These are phyloP conservation scores for Plemyria rubiginata DNA, from an alignment of 2,888 invertebrate species.

Conservation along the genomic window DNA sequence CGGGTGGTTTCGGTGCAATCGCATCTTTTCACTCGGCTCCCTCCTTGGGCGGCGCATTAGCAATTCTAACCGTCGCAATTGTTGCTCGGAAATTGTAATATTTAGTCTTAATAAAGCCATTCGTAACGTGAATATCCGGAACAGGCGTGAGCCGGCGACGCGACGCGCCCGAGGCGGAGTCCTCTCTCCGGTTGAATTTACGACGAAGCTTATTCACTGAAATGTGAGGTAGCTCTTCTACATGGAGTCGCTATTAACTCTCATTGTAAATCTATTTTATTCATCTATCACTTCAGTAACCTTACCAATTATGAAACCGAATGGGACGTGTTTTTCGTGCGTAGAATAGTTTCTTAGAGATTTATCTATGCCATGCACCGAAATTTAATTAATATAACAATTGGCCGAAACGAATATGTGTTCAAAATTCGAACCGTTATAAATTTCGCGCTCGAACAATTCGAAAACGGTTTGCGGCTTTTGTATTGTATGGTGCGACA, in stretches of 20 bases:
- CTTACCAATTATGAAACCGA: too few relatives aligned
- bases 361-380: conserved; percentile 21
- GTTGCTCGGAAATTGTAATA: conserved; percentile 79
- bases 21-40: conserved; percentile 75
- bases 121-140: conserved; percentile 77
- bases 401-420: conserved; percentile 48
- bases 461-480: conserved; percentile 61
- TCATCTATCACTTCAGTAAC: conserved; percentile 21
- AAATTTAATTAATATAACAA: conserved; percentile 41
- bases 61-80: conserved; percentile 77
- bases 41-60: conserved; percentile 67
- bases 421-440: conserved; percentile 64
- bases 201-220: conserved; percentile 59
- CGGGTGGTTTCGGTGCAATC: conserved; percentile 65
- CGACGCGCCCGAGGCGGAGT: conserved; percentile 62
- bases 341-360: conserved; percentile 26
- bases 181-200: conserved; percentile 60
- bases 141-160: conserved; percentile 61
- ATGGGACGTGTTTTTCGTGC: conserved; percentile 16
- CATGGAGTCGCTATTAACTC: conserved; percentile 36
- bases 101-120: conserved; percentile 82
- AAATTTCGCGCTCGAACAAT: conserved; percentile 62
- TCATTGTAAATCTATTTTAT: conserved; percentile 25
- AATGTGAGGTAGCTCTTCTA: conserved; percentile 38
- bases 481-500: conserved; percentile 62